Evolutionary conservation across 2,113 vertebrate species (phyloP), one percentile per base, ranked within the genome.

Genomic region (Heteronetta atricapilla): DNA sequence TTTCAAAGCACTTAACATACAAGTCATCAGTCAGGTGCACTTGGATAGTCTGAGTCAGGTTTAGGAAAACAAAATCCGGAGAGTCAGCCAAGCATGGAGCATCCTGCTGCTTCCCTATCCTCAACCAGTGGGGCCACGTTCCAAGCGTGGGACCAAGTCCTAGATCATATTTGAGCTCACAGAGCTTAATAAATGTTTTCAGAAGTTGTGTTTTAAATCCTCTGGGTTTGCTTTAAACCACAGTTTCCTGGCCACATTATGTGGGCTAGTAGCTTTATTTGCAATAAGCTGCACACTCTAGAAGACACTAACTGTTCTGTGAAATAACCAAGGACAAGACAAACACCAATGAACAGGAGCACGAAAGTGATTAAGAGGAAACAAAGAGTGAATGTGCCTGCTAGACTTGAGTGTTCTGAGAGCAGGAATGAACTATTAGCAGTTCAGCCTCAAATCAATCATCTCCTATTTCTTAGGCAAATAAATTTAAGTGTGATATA

Each of bases 181-280:
- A 0, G 3, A 73, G 42, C 38, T 56, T 36, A 72, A 46, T 29
- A 72, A 46, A 72, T 33, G 23, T 73, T 77, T 78, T 77, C 31
- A 55, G 76, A 72, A 83, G 36, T 7, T 26, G 72, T 89, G 76
- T 64, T 96, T 93, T 52, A 44, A 58, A 53, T 59, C 31, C n/a
- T 88, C 60, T 74, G 86, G 92, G 55, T 64, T 88, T 93, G 72
- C 82, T 94, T 87, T 5, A 70, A 50, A 50, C 96, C 94, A 67
- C 92, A 74, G 67, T 13, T 96, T 94, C 95, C 92, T 63, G 94
- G 88, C 94, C 95, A 75, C 76, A 88, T 34, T 6, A 3, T 91
- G 92, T 93, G 90, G 96, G 88, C 68, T 81, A 40, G 59, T 8
- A 81, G 90, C 82, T 73, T 7, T 29, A 75, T 73, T 40, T n/a